These are phyloP conservation scores for Enhydra lutris DNA, from an alignment of 2,113 vertebrate species.

Conservation along the genomic window DNA sequence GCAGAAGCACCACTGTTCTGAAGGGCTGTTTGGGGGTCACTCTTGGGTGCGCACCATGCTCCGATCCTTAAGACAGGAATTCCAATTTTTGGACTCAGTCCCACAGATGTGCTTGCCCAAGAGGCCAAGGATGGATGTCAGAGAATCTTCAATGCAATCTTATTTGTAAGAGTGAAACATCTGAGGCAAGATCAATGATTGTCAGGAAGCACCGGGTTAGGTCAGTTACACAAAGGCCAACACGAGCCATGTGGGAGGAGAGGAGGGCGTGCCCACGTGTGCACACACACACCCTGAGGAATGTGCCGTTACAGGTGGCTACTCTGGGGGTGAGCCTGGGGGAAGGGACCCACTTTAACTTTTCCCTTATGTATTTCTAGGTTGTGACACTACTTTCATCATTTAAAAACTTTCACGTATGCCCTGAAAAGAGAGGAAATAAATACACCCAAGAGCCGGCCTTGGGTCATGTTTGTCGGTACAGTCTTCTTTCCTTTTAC, in stretches of 20 bases:
- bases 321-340: neutral
- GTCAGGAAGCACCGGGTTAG: neutral
- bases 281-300: neutral
- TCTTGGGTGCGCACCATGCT: neutral
- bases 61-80: neutral
- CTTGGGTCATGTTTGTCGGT: neutral
- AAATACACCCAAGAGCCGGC: neutral
- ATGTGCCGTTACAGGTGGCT: neutral
- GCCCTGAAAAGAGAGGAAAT: neutral
- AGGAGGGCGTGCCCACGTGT: fast-evolving
- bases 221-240: neutral
- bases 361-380: neutral
- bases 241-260: neutral
- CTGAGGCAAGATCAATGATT: neutral
- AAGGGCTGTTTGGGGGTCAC: too few species aligned
- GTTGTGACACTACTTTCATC: neutral
- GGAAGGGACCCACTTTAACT: neutral
- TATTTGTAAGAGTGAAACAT: neutral
- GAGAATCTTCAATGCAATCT: neutral
- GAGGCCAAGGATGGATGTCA: neutral
- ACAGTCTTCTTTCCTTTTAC: neutral
- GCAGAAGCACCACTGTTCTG: fast-evolving
- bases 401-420: neutral
- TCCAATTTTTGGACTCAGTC: neutral
- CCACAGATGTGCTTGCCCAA: neutral